A percentile compares a stretch with the other conserved stretches of the same genome.
Conservation (phyloP, 1,140 invertebrate species). For the Camponotus floridanus region DNA sequence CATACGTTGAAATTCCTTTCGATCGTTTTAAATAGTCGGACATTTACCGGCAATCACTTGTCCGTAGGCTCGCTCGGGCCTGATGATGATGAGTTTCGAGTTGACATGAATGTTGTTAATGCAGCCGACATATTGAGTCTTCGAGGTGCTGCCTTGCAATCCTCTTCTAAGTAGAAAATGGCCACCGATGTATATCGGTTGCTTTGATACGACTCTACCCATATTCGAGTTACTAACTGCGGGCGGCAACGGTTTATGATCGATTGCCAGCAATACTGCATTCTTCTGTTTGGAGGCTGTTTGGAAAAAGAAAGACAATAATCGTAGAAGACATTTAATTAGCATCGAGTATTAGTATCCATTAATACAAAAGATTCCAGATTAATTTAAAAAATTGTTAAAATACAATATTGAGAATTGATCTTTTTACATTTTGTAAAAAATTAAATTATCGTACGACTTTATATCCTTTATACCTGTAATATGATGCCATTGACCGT, state of each 20-base stretch:
- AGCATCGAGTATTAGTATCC: no score
- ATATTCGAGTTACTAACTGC: conserved; percentile 89
- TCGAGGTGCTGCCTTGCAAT: conserved; percentile 87
- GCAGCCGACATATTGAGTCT: conserved; percentile 93
- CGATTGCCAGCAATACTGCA: conserved; percentile 93
- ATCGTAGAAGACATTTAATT: background rate
- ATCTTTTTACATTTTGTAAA: background rate
- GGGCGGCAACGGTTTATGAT: conserved; percentile 90
- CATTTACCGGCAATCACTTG: conserved; percentile 91
- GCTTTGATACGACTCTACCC: conserved; percentile 92
- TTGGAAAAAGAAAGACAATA: conserved; percentile 55
- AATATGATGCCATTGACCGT: conserved; percentile 97
- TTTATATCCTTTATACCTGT: conserved; percentile 91
- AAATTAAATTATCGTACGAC: conserved; percentile 42
- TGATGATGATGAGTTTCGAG: conserved; percentile 87
- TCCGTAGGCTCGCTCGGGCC: conserved; percentile 88
- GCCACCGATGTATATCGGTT: conserved; percentile 96
- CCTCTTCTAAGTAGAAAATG: conserved; percentile 88
- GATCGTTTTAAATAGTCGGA: conserved; percentile 88
- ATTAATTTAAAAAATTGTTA: conserved; percentile 61
- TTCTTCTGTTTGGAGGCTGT: conserved; percentile 94
- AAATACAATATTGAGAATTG: background rate
- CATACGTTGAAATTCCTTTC: background rate
- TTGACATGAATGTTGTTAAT: conserved; percentile 91
- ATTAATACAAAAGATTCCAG: background rate